Evolutionary conservation across 2,113 vertebrate genomes (phyloP).

Genomic region (Myrmecobius fasciatus): DNA sequence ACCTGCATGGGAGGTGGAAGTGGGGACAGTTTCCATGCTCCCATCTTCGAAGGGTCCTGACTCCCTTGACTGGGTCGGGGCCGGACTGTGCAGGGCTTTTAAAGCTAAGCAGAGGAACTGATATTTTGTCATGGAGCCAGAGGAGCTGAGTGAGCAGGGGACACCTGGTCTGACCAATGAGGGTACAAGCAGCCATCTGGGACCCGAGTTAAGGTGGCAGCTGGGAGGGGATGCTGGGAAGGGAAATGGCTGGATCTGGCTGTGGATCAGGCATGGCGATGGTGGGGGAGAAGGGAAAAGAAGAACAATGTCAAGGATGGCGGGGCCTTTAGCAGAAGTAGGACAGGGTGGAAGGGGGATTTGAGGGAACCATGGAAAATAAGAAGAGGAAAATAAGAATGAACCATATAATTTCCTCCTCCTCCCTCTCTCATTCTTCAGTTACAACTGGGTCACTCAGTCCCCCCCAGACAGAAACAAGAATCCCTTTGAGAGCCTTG

Average conservation of each 20-base stretch:
- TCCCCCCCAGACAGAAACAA: not conserved
- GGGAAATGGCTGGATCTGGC: not conserved
- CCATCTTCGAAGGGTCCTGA: not conserved
- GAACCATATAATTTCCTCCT: not conserved
- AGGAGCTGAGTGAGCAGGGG: not conserved
- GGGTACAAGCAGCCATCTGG: not conserved
- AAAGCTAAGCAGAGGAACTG: not conserved
- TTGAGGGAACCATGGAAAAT: not conserved
- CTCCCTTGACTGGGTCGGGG: too few relatives aligned
- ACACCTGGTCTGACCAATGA: not conserved
- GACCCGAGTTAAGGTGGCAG: not conserved
- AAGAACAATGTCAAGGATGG: not conserved
- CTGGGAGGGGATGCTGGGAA: not conserved
- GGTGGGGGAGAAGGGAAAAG: not conserved
- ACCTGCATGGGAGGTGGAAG: accelerated
- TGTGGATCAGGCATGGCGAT: not conserved
- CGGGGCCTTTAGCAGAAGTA: not conserved
- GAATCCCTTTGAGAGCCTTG: not conserved
- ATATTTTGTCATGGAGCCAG: not conserved
- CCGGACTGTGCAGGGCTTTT: not conserved
- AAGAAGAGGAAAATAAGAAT: not conserved
- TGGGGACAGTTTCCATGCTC: not conserved
- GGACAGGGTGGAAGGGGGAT: not conserved
- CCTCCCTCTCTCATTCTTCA: not conserved
- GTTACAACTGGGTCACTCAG: not conserved